These are phyloP conservation scores for Oophaga sylvatica DNA, from an alignment of 2,797 vertebrate genomes.

Conservation along the genomic window DNA sequence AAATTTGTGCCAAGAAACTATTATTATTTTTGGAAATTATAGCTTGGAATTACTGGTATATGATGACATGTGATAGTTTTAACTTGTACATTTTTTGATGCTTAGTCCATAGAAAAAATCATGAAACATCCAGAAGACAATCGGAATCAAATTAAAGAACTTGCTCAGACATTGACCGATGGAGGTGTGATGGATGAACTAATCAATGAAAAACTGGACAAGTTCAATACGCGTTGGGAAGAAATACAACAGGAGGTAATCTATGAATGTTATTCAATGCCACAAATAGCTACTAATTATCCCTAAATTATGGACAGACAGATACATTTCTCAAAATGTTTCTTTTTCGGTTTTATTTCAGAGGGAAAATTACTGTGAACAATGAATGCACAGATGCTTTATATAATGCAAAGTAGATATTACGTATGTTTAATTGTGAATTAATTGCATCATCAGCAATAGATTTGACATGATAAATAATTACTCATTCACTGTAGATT, in stretches of 20 bases:
- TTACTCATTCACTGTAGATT: too few species aligned
- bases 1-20: background rate
- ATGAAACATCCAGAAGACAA: conserved; percentile 94
- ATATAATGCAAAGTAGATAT: background rate
- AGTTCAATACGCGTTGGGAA: conserved; percentile 91
- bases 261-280: conserved; percentile 25
- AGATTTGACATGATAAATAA: too few species aligned
- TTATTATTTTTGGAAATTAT: background rate
- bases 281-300: conserved; percentile 26
- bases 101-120: conserved; percentile 84
- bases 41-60: background rate
- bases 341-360: background rate
- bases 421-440: background rate
- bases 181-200: conserved; percentile 95
- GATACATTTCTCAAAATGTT: background rate
- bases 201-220: conserved; percentile 92
- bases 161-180: conserved; percentile 95
- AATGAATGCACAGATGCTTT: background rate
- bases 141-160: conserved; percentile 90
- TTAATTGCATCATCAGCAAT: background rate
- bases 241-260: conserved; percentile 89
- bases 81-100: conserved; percentile 22
- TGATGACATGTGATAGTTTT: background rate
- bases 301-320: conserved; percentile 1
- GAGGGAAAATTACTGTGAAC: background rate